These are phyloP conservation scores for Malurus cyaneus DNA, from an alignment of 2,113 vertebrate species.

Conservation along the genomic window DNA sequence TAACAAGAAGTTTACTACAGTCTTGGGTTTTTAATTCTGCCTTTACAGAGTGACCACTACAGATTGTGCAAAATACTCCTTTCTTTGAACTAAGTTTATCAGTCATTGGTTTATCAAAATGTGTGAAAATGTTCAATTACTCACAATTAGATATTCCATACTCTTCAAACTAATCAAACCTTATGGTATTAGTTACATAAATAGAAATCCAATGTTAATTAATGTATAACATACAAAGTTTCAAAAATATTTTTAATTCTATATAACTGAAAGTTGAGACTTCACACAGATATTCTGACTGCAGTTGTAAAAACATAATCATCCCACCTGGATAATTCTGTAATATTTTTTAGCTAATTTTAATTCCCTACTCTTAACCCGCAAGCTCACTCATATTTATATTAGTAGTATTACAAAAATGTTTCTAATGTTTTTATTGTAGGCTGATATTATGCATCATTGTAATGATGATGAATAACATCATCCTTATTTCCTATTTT, in stretches of 20 bases:
- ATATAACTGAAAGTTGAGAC: neutral
- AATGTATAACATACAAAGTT: neutral
- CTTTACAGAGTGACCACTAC: neutral
- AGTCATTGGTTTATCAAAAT: neutral
- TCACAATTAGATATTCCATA: neutral
- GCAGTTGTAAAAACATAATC: neutral
- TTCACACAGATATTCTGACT: neutral
- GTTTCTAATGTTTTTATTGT: neutral
- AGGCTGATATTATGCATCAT: neutral
- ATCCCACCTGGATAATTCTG: neutral
- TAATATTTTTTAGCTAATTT: neutral
- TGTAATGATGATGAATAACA: too few species aligned
- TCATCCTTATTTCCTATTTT: neutral
- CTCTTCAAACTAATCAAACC: neutral
- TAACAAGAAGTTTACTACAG: neutral
- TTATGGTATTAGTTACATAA: neutral
- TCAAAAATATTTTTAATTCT: neutral
- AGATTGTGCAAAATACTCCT: neutral
- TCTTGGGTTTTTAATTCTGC: neutral
- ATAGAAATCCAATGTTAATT: neutral
- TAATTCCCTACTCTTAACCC: neutral
- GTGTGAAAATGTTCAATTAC: neutral
- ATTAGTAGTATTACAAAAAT: neutral
- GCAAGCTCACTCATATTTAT: neutral
- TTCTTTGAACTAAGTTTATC: neutral